These are phyloP conservation scores for Pantelozetes paolii DNA, from an alignment of 2,888 invertebrate genomes.

Conservation along the genomic window DNA sequence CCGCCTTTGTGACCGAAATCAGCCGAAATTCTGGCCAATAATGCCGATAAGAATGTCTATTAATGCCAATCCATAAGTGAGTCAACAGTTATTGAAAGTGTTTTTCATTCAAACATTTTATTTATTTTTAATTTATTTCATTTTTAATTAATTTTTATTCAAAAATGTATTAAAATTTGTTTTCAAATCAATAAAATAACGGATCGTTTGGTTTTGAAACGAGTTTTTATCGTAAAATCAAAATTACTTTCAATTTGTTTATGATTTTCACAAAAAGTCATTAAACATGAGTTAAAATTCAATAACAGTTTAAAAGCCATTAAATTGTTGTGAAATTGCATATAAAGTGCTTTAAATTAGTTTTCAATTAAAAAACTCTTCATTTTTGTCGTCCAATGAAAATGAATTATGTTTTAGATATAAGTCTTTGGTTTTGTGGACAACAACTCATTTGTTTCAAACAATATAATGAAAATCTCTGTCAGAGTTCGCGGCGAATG, in stretches of 20 bases:
- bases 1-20: conserved; percentile 59
- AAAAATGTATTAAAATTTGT: neutral
- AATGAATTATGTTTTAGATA: neutral
- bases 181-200: neutral
- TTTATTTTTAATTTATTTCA: neutral
- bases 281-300: too few species aligned
- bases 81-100: neutral
- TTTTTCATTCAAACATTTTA: neutral
- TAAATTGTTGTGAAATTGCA: neutral
- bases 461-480: conserved; percentile 59
- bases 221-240: neutral
- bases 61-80: too few species aligned
- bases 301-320: too few species aligned
- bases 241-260: too few species aligned
- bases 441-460: too few species aligned
- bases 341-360: conserved; percentile 20
- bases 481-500: conserved; percentile 59
- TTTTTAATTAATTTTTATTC: neutral
- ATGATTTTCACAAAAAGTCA: too few species aligned
- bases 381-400: conserved; percentile 2
- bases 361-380: neutral
- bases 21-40: conserved; percentile 68
- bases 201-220: neutral
- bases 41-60: conserved; percentile 60
- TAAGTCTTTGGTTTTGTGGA: neutral